Conservation (phyloP, 23 tunicate genomes). For the Styela plicata region DNA sequence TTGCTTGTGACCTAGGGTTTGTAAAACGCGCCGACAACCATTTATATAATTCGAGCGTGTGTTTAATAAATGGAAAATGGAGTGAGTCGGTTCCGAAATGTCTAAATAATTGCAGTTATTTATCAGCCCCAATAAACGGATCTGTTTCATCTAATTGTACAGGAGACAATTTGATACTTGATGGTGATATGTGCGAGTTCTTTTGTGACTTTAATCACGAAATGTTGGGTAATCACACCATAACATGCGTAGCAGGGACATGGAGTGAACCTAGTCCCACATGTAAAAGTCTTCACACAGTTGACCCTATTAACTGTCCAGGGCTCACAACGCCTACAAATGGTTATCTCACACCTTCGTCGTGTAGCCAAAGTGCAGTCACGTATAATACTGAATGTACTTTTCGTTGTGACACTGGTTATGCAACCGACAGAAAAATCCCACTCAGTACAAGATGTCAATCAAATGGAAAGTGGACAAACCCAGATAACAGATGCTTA, state of each 20-base stretch:
- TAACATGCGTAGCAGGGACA: constrained; percentile 15
- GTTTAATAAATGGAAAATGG: constrained; percentile 21
- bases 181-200: constrained; percentile 32
- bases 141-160: neutral
- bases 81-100: constrained; percentile 13
- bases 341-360: constrained; percentile 24
- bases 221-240: constrained; percentile 1
- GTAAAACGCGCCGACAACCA: neutral
- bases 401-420: constrained; percentile 15
- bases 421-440: neutral
- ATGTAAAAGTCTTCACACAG: neutral
- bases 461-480: constrained; percentile 27
- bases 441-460: constrained; percentile 10
- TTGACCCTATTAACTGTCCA: neutral
- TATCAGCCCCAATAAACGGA: constrained; percentile 1
- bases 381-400: constrained; percentile 4
- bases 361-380: neutral
- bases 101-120: neutral
- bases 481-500: neutral
- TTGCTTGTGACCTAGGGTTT: constrained; percentile 18
- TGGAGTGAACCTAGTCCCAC: constrained; percentile 32
- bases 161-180: neutral
- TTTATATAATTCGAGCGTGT: neutral
- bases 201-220: constrained; percentile 25
- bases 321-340: neutral